Evolutionary conservation across 2,797 vertebrate genomes (phyloP), one percentile per base, ranked within the genome.

Genomic region (Sciaenops ocellatus): DNA sequence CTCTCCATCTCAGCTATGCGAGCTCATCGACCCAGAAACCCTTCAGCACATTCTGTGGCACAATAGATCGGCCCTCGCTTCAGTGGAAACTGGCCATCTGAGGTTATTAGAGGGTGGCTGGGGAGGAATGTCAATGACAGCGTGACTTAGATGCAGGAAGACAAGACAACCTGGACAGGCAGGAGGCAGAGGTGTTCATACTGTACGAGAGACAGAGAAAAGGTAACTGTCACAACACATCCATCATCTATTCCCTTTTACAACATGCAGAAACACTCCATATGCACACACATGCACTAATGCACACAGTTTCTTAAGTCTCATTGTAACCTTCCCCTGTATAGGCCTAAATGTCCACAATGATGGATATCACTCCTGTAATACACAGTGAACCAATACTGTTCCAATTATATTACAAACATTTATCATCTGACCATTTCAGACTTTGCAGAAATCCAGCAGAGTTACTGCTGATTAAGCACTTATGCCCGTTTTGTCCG

Each of bases 1-100:
- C 81, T 76, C 77, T 87, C 70, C 80, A 82, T 87, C 83, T 85
- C 80, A 60, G 85, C 80, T 57, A 66, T 48, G 63, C 20, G 18
- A 86, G 80, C 84, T 83, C 82, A 89, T 85, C 88, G 83, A 92
- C 90, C 90, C 91, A 88, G 87, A 94, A 94, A 92, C 74, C 84
- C 90, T 89, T 91, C 77, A 71, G 88, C 69, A 87, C 87, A 89
- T 87, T 86, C 79, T 73, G 83, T 82, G 79, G 85, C 88, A 91
- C 90, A 93, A 93, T 87, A 89, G 89, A 92, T 93, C 90, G 78
- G 86, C 90, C 85, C 82, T 90, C 85, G 87, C 90, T 89, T 90
- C 88, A 89, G 74, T 90, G 92, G 84, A 90, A 87, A 85, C 86
- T 83, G 79, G 85, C 87, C 76, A 73, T 86, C 84, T 78, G 85